phyloP scores from a whole-genome alignment of 1,140 invertebrate genomes.

The Sminthurides bifidus region DNA sequence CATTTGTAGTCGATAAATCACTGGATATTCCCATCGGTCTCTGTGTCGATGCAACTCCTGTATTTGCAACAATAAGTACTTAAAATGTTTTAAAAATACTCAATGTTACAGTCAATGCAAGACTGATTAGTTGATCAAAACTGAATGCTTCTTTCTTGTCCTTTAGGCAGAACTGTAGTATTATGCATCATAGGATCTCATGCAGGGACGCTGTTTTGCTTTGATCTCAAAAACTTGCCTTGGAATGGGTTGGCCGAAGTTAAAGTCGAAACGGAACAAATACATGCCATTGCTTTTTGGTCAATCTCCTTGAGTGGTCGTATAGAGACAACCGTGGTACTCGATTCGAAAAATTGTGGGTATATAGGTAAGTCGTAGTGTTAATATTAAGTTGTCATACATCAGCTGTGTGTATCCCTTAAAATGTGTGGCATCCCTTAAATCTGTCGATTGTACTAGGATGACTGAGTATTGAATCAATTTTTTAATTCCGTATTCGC shows the following conservation, averaged over 20 bases:
- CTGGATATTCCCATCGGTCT: not conserved
- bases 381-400: not conserved
- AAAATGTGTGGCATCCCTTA: not conserved
- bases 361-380: not conserved
- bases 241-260: not conserved
- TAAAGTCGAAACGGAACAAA: not conserved
- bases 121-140: not conserved
- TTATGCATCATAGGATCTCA: not conserved
- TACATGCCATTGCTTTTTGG: not conserved
- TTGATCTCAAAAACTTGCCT: not conserved
- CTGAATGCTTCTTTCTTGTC: not conserved
- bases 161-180: not conserved
- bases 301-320: not conserved
- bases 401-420: not conserved
- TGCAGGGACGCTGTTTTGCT: not conserved
- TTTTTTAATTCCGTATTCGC: too few relatives aligned
- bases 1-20: too few relatives aligned
- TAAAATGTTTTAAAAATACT: not conserved
- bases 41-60: conserved; percentile 1
- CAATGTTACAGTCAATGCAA: not conserved
- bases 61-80: not conserved
- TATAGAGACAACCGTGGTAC: not conserved
- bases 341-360: not conserved
- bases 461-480: too few relatives aligned
- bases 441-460: too few relatives aligned